Percentiles rank a stretch among this genome's conserved stretches.
These are phyloP conservation scores for Dinothrombium tinctorium DNA, from an alignment of 1,140 invertebrate species.

Conservation along the genomic window DNA sequence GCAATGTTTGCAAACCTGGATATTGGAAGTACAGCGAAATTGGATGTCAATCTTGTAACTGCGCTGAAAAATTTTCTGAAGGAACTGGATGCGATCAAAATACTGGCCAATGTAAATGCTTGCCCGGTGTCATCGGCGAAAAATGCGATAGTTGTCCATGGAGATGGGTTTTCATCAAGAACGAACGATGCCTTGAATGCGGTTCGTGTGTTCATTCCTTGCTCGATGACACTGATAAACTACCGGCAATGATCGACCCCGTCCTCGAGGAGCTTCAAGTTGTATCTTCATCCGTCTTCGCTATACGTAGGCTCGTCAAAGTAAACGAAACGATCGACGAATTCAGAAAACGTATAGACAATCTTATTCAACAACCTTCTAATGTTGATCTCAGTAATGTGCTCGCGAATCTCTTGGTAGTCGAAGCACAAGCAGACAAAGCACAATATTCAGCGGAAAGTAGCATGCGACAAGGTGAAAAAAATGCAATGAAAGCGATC, in stretches of 20 bases:
- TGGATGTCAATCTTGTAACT: conserved; percentile 67
- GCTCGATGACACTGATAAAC: conserved; percentile 56
- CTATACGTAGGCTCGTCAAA: conserved; percentile 31
- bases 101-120: conserved; percentile 78
- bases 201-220: conserved; percentile 67
- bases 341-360: conserved; percentile 20
- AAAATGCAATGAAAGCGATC: not conserved
- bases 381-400: not conserved
- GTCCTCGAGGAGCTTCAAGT: conserved; percentile 41
- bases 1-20: conserved; percentile 65
- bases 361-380: conserved; percentile 1
- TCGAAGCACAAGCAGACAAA: not conserved
- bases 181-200: conserved; percentile 36
- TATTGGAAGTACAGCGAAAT: conserved; percentile 71
- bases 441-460: not conserved
- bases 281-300: conserved; percentile 48
- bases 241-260: conserved; percentile 35
- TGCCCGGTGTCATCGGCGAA: conserved; percentile 78
- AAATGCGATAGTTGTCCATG: conserved; percentile 82
- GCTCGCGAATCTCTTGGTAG: too few species aligned
- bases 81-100: conserved; percentile 62
- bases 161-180: conserved; percentile 45
- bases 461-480: not conserved
- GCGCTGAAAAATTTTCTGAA: conserved; percentile 60
- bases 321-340: conserved; percentile 40